Evolutionary conservation across 1,140 invertebrate genomes (phyloP), one percentile per base, ranked within the genome.

Genomic region (Nixonia krombeini): DNA sequence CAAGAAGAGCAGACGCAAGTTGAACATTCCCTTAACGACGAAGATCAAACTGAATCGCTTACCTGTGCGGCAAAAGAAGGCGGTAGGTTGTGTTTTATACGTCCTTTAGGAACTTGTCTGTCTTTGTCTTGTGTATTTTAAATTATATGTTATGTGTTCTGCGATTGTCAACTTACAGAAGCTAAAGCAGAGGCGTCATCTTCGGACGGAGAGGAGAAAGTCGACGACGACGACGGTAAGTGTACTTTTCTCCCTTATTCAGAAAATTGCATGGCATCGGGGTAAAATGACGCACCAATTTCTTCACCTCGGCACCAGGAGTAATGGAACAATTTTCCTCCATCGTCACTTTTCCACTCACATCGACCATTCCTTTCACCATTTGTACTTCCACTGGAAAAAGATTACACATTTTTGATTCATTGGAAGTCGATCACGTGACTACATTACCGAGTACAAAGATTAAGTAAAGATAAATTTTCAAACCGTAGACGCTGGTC

Each of bases 401-500:
- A n/a, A n/a, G n/a, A n/a, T n/a, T n/a, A n/a, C n/a, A n/a, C n/a
- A n/a, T n/a, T n/a, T n/a, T n/a, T n/a, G n/a, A n/a, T n/a, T n/a
- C n/a, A n/a, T n/a, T n/a, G n/a, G n/a, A n/a, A n/a, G n/a, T n/a
- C n/a, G 21, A 21, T 21, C 6, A 21, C 21, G 21, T 21, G n/a
- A n/a, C n/a, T n/a, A n/a, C n/a, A n/a, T n/a, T n/a, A n/a, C n/a
- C n/a, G n/a, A n/a, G n/a, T n/a, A n/a, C n/a, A 26, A 31, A 31
- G 2, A 9, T 31, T 2, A 4, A 31, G 28, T n/a, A 31, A 31
- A 12, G 2, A 2, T n/a, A 2, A 31, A 31, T 58, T 29, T 58
- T 71, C n/a, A n/a, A 31, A 53, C 76, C 62, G 1, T 80, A 92
- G 93, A 94, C 85, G 85, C 89, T 26, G 92, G 92, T 35, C 84